A percentile compares a stretch with the other conserved stretches of the same genome.
phyloP scores from a whole-genome alignment of 2,888 invertebrate species.

The Cheilosia grossa region DNA sequence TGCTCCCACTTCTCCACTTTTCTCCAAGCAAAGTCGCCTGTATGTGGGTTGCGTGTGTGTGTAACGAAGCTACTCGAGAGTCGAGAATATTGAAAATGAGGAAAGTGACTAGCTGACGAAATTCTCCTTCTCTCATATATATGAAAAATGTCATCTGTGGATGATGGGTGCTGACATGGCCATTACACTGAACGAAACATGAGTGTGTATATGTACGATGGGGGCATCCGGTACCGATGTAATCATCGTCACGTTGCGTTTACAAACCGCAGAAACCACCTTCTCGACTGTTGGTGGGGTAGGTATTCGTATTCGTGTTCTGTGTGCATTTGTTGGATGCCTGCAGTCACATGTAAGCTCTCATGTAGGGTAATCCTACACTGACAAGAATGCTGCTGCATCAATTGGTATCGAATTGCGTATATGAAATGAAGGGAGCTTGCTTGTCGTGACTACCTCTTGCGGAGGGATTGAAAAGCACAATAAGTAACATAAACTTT shows the following conservation, averaged over 20 bases:
- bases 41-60: slow-evolving; percentile 3
- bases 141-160: slow-evolving; percentile 82
- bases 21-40: slow-evolving; percentile 15
- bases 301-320: neutral
- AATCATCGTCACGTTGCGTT: slow-evolving; percentile 66
- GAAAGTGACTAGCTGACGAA: slow-evolving; percentile 60
- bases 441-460: slow-evolving; percentile 5
- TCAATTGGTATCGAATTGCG: slow-evolving; percentile 42
- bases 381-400: slow-evolving; percentile 5
- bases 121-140: slow-evolving; percentile 71
- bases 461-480: neutral
- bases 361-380: slow-evolving; percentile 5
- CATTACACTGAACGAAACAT: slow-evolving; percentile 59
- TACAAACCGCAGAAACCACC: slow-evolving; percentile 45
- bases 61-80: slow-evolving; percentile 20
- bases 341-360: slow-evolving; percentile 21
- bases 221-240: slow-evolving; percentile 14
- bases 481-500: neutral
- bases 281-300: neutral
- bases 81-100: slow-evolving; percentile 49
- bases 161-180: slow-evolving; percentile 78
- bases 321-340: neutral
- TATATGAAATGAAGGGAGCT: slow-evolving; percentile 1
- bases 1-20: slow-evolving; percentile 38
- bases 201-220: slow-evolving; percentile 24